Base-by-base conservation (phyloP, 2,113 vertebrate genomes). In the Setophaga petechia region DNA sequence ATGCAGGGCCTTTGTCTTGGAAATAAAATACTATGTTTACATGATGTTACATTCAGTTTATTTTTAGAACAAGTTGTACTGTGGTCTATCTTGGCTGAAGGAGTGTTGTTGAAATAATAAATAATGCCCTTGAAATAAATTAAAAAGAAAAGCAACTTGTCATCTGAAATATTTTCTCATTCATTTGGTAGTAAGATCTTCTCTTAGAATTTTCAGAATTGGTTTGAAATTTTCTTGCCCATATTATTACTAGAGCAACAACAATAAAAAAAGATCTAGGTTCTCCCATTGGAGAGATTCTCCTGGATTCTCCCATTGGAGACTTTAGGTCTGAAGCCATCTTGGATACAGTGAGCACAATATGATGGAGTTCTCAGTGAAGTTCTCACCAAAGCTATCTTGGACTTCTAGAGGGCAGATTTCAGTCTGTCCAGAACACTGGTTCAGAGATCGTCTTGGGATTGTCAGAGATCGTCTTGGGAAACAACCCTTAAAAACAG, bases 321-420 rank as follows among this genome's bases (percentile, higher is more conserved):
- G 6, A 13, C 31, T n/a, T 3, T 61, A 12, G 54, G 46, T 54
- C 20, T 0, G 0, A 47, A 23, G 20, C 21, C 7, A 15, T 41
- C n/a, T 69, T 61, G 24, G 39, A 15, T 24, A 21, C 30, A 39
- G 20, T 0, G 0, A n/a, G n/a, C n/a, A 22, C 0, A 0, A 17
- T 46, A 25, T 12, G 16, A 30, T 52, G 27, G 28, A n/a, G 24
- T 35, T 55, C 47, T 76, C 41, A 11, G 30, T 0, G 0, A 55
- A 28, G 25, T 35, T 76, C 55, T 76, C 55, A 55, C 21, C 30
- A 31, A 43, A 55, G 35, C 15, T 47, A 0, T 44, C 41, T 35
- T 55, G 63, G 20, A 9, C 17, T 68, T 62, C n/a, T 52, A n/a
- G 39, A 68, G n/a, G 30, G n/a, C 24, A 31, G 11, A 47, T 12